Percentiles rank a stretch among this genome's conserved stretches.
Evolutionary conservation across 2,888 invertebrate genomes (phyloP).

Genomic region (Heteropelma amictum): DNA sequence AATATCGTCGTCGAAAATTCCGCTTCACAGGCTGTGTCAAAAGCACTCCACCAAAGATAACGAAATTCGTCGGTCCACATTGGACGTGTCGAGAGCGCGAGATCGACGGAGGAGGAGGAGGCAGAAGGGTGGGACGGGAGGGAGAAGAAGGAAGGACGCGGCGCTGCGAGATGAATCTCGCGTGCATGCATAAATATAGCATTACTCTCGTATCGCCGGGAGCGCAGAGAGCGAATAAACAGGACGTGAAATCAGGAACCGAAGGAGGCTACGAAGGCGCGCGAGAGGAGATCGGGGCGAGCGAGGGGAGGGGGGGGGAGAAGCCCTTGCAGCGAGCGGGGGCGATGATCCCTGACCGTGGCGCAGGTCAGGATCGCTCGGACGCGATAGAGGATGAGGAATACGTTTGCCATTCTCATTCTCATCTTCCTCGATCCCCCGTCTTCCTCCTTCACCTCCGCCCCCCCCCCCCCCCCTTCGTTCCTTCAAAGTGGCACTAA

Average conservation of each 20-base stretch:
- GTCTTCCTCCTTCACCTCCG: no score
- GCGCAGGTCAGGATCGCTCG: slow-evolving; percentile 57
- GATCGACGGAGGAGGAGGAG: no score
- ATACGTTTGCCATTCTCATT: slow-evolving; percentile 57
- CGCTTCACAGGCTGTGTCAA: no score
- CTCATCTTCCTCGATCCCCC: slow-evolving; percentile 52
- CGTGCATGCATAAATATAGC: neutral
- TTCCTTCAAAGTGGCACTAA: slow-evolving; percentile 9
- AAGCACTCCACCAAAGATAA: no score
- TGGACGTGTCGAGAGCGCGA: no score
- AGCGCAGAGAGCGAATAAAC: slow-evolving; percentile 22
- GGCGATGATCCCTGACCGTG: slow-evolving; percentile 59
- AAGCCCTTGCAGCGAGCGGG: no score
- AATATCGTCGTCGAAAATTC: no score
- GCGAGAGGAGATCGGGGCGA: slow-evolving; percentile 9
- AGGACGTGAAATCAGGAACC: slow-evolving; percentile 26
- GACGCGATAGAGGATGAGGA: slow-evolving; percentile 55
- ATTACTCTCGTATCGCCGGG: slow-evolving; percentile 18
- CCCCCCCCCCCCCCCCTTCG: no score
- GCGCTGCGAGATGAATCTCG: no score
- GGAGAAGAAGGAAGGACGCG: neutral
- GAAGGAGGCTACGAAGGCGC: slow-evolving; percentile 18
- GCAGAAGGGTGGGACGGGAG: neutral
- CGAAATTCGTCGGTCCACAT: no score
- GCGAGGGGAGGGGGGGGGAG: no score